phyloP scores from a whole-genome alignment of 2,888 invertebrate genomes.

The Apeira syringaria region DNA sequence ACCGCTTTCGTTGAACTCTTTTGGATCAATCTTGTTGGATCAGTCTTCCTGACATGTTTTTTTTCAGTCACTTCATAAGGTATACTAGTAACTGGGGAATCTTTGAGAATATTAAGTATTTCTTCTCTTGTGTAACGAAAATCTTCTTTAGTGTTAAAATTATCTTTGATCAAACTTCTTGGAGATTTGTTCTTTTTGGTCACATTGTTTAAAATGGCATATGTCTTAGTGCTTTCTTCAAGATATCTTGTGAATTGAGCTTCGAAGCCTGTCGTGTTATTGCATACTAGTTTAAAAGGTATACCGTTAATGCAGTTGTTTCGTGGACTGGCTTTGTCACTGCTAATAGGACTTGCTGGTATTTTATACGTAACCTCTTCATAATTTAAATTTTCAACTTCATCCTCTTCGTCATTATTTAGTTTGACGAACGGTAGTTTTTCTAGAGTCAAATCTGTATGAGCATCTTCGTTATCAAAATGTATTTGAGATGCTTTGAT shows the following conservation, averaged over 20 bases:
- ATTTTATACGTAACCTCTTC: slow-evolving; percentile 59
- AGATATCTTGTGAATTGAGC: slow-evolving; percentile 68
- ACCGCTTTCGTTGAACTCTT: slow-evolving; percentile 54
- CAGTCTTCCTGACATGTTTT: slow-evolving; percentile 67
- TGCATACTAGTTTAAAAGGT: slow-evolving; percentile 69
- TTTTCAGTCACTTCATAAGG: slow-evolving; percentile 62
- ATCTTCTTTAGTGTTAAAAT: slow-evolving; percentile 51
- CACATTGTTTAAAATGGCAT: slow-evolving; percentile 52
- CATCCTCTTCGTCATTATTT: slow-evolving; percentile 46
- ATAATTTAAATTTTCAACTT: slow-evolving; percentile 27
- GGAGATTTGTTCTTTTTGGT: slow-evolving; percentile 58
- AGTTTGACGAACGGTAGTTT: slow-evolving; percentile 68
- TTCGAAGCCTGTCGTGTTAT: slow-evolving; percentile 64
- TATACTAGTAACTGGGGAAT: slow-evolving; percentile 67
- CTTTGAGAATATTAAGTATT: slow-evolving; percentile 73
- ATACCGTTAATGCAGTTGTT: slow-evolving; percentile 61
- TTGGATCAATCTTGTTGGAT: slow-evolving; percentile 61
- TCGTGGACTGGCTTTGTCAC: slow-evolving; percentile 53
- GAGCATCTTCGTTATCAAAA: slow-evolving; percentile 72
- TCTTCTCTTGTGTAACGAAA: slow-evolving; percentile 64
- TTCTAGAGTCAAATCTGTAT: slow-evolving; percentile 62
- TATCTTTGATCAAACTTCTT: slow-evolving; percentile 52
- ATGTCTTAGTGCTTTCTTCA: slow-evolving; percentile 57
- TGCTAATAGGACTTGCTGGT: slow-evolving; percentile 60
- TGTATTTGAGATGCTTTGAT: slow-evolving; percentile 76